Base-by-base conservation (phyloP, 2,113 vertebrate genomes). In the Heloderma charlesbogerti region DNA sequence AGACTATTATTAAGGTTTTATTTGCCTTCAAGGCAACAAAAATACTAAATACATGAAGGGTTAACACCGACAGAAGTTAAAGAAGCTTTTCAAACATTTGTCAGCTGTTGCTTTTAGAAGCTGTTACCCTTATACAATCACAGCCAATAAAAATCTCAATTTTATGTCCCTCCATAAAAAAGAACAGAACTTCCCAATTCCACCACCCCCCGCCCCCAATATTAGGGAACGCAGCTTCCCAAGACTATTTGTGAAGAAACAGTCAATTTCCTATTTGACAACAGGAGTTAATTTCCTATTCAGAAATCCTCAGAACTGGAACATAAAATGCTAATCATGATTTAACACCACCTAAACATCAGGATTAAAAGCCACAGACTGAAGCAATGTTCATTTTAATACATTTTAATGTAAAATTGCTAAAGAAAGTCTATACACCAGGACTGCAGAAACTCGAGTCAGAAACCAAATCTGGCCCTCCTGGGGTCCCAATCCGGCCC, bases 271-370 rank as follows among this genome's bases (percentile, higher is more conserved):
- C 20, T 63, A 63, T 84, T 43, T 3, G 34, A 29, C 43, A 40
- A 60, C 43, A 79, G 25, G 54, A 9, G 1, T 69, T 37, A 60
- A 45, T 54, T 37, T 10, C 45, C 20, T 54, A 60, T 25, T 57
- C 51, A 60, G 27, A 12, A 88, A 67, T 88, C 20, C 63, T 71
- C 63, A 80, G 3, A 80, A 79, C 6, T n/a, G 43, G 34, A 31
- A 9, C 43, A 31, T 15, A 13, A 40, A 4, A 0, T 34, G 31
- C 1, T 22, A 88, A 13, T 45, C 43, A 48, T 0, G 3, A n/a
- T 67, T 79, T 10, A 37, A 63, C 2, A 27, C 0, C 12, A 0
- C 9, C n/a, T n/a, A 83, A 48, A 81, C 25, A 40, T 0, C 74
- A 66, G 27, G 0, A 45, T 0, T 0, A 40, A 4, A 75, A 79